A percentile compares a stretch with the other conserved stretches of the same genome.
Evolutionary conservation across 2,113 vertebrate genomes (phyloP).

Genomic region (Candoia aspera): DNA sequence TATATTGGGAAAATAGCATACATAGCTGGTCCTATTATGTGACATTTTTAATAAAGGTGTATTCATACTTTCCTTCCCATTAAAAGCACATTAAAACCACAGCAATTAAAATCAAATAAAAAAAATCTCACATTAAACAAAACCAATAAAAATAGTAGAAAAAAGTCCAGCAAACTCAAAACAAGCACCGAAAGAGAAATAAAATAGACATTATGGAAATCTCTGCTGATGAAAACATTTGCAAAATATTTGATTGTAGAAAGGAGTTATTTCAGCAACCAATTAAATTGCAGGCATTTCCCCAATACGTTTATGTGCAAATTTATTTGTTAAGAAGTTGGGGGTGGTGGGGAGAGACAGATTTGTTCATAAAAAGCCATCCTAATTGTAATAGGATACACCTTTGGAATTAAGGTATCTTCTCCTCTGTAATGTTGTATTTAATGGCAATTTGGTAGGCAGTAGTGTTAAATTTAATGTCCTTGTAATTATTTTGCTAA

Average conservation of each 20-base stretch:
- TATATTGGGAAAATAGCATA: neutral
- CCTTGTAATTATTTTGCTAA: neutral
- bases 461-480: neutral
- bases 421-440: slow-evolving; percentile 23
- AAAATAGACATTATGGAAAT: neutral
- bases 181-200: neutral
- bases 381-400: slow-evolving; percentile 65
- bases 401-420: slow-evolving; percentile 31
- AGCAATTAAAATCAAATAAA: neutral
- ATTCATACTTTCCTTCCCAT: neutral
- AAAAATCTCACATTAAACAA: neutral
- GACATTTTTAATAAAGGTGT: neutral
- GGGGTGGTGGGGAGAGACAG: neutral
- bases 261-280: neutral
- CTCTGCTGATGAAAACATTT: neutral
- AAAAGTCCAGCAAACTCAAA: neutral
- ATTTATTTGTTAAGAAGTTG: slow-evolving; percentile 53
- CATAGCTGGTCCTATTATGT: neutral
- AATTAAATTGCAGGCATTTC: neutral
- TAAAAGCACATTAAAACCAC: neutral
- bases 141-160: neutral
- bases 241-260: neutral
- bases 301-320: slow-evolving; percentile 5
- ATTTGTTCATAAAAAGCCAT: neutral
- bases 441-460: fast-evolving